phyloP scores from a whole-genome alignment of 1,140 invertebrate genomes.

The Hormaphis cornu region DNA sequence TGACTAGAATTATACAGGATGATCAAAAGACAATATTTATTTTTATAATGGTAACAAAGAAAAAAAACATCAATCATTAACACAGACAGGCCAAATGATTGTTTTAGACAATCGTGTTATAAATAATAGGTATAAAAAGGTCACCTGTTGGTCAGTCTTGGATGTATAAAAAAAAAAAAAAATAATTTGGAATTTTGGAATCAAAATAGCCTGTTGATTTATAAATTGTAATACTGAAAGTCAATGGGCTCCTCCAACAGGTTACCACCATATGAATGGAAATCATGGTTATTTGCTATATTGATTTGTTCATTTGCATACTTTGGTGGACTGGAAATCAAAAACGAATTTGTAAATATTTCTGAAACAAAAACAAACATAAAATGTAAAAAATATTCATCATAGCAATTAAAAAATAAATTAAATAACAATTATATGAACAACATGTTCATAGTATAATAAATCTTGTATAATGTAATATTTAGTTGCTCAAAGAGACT shows the following conservation, averaged over 20 bases:
- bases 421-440: not conserved
- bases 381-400: conserved; percentile 7
- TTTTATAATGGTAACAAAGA: conserved; percentile 21
- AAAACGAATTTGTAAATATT: conserved; percentile 28
- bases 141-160: conserved; percentile 27
- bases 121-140: conserved; percentile 16
- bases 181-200: conserved; percentile 9
- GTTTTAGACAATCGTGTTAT: not conserved
- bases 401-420: not conserved
- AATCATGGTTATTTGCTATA: conserved; percentile 23
- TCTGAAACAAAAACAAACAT: conserved; percentile 25
- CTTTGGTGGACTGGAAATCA: conserved; percentile 29
- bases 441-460: not conserved
- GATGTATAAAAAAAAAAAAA: not conserved
- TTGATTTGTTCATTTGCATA: conserved; percentile 18
- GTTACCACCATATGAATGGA: conserved; percentile 21
- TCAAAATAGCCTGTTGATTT: not conserved
- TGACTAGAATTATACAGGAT: conserved; percentile 15
- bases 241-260: conserved; percentile 25
- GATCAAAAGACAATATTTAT: not conserved
- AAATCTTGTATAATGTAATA: no score
- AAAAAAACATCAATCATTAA: conserved; percentile 7
- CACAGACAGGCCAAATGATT: not conserved
- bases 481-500: no score
- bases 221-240: conserved; percentile 31